phyloP scores from a whole-genome alignment of 1,140 invertebrate genomes.

The Apis laboriosa region DNA sequence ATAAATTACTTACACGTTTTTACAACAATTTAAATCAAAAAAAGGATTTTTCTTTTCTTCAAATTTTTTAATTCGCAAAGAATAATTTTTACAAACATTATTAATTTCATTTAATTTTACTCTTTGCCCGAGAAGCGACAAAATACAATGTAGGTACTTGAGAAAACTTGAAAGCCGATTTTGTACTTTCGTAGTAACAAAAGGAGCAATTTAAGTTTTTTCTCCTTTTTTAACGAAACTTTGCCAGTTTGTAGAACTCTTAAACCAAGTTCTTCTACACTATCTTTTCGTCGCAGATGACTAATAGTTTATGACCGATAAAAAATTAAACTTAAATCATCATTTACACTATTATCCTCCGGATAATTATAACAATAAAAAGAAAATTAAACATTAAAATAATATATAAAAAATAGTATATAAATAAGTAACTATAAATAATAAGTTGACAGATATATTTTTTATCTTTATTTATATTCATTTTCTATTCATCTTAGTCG shows the following conservation, averaged over 20 bases:
- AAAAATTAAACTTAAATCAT: background rate
- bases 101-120: background rate
- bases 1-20: too few relatives aligned
- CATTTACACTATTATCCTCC: background rate
- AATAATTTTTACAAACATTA: background rate
- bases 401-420: too few relatives aligned
- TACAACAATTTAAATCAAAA: background rate
- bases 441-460: too few relatives aligned
- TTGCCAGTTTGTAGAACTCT: constrained; percentile 7
- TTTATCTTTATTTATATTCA: background rate
- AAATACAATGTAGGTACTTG: background rate
- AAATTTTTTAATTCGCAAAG: background rate
- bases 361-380: background rate
- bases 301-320: background rate
- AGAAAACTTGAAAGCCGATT: background rate
- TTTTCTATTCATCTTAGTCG: background rate
- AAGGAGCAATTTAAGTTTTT: background rate
- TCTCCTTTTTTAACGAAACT: constrained; percentile 6
- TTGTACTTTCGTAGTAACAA: constrained; percentile 4
- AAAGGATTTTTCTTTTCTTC: too few relatives aligned
- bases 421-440: background rate
- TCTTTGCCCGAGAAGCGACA: background rate
- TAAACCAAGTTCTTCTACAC: background rate
- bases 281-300: background rate
- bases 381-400: background rate